Conservation (phyloP, 1,140 invertebrate genomes). For the Meloidogyne hapla region DNA sequence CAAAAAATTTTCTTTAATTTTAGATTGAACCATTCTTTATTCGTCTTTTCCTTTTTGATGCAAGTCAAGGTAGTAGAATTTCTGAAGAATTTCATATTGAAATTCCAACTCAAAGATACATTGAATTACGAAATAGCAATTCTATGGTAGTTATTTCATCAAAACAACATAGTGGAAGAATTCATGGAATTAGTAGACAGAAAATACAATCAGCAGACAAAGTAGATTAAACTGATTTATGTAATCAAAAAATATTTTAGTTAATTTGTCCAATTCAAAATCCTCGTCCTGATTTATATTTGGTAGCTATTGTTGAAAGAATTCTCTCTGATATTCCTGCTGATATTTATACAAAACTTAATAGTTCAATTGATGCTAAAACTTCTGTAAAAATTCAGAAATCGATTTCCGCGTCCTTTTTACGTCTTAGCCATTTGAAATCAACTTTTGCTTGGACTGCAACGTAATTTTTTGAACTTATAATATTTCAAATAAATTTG, state of each 20-base stretch:
- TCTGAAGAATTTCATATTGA: conserved; percentile 48
- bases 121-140: background rate
- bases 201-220: conserved; percentile 20
- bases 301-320: conserved; percentile 41
- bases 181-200: conserved; percentile 20
- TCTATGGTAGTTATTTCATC: conserved; percentile 8
- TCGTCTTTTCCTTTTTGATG: conserved; percentile 46
- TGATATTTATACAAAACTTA: conserved; percentile 41
- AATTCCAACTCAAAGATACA: conserved; percentile 21
- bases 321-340: conserved; percentile 43
- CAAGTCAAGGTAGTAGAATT: conserved; percentile 28
- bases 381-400: conserved; percentile 38
- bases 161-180: conserved; percentile 1
- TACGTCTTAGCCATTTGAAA: conserved; percentile 37
- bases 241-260: conserved; percentile 2
- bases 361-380: conserved; percentile 35
- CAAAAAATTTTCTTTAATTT: background rate
- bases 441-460: conserved; percentile 47
- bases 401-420: conserved; percentile 25
- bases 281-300: conserved; percentile 37
- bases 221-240: background rate
- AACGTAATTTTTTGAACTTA: conserved; percentile 20
- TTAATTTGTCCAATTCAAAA: conserved; percentile 39
- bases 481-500: conserved; percentile 1
- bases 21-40: conserved; percentile 54